Evolutionary conservation across 1,140 invertebrate genomes (phyloP).

Genomic region (Pseudomyrmex cubaensis): DNA sequence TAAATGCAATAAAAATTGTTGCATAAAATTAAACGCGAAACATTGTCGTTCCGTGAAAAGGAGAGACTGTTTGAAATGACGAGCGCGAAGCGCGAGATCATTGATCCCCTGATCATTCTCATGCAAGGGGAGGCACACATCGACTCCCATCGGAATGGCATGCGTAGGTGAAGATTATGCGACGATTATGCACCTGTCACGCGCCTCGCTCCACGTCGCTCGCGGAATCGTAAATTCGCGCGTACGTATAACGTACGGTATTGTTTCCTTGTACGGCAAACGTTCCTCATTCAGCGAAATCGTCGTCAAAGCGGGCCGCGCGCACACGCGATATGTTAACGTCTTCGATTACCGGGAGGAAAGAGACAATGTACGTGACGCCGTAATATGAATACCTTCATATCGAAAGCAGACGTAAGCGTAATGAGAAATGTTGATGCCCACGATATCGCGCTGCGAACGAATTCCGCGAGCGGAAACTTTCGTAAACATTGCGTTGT

Average conservation of each 20-base stretch:
- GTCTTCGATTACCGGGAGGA: constrained; percentile 36
- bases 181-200: constrained; percentile 57
- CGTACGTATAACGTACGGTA: constrained; percentile 5
- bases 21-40: background rate
- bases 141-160: constrained; percentile 20
- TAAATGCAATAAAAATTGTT: constrained; percentile 3
- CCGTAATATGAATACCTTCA: constrained; percentile 37
- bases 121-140: constrained; percentile 7
- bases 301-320: constrained; percentile 46
- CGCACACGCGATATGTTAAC: constrained; percentile 3
- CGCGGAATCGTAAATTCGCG: constrained; percentile 54
- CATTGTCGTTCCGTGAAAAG: too few relatives aligned
- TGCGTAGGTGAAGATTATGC: constrained; percentile 33
- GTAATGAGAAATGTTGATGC: constrained; percentile 48
- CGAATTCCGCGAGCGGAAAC: constrained; percentile 30
- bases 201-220: constrained; percentile 6
- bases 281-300: constrained; percentile 35
- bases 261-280: constrained; percentile 40
- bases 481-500: constrained; percentile 35
- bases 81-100: constrained; percentile 5
- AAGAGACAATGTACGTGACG: constrained; percentile 46
- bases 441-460: constrained; percentile 12
- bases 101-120: constrained; percentile 52
- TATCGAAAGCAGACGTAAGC: constrained; percentile 41
- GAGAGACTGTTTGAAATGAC: background rate